Base-by-base conservation (phyloP, 2,888 invertebrate genomes). In the Dioctria rufipes region DNA sequence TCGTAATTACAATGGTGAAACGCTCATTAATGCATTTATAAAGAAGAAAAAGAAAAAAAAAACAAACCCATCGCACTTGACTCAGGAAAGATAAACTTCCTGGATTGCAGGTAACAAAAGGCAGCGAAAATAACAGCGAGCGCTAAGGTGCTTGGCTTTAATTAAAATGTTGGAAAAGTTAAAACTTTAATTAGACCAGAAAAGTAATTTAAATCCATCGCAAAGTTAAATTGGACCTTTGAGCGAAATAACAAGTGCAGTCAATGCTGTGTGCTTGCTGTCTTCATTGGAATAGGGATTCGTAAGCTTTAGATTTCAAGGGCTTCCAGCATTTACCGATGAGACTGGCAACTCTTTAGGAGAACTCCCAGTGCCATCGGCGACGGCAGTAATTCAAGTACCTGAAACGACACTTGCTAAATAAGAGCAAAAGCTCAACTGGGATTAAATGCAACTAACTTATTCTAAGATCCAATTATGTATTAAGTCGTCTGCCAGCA, bases 121-220 rank as follows among this genome's bases (percentile, higher is more conserved):
- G 67, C n/a, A 49, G 69, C 37, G 49, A 69, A 69, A 51, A 69
- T 51, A 67, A 67, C 67, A 46, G 69, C 49, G 5, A 39, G 51
- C 11, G 51, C 51, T 37, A 39, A 51, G 51, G 9, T 37, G 40
- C 54, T 49, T 54, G 37, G n/a, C 51, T 69, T 69, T 51, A 69
- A 69, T 69, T 69, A 69, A 69, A 69, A 69, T 51, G 51, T 51
- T 51, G 49, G 51, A 69, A 25, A 51, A 51, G 39, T 69, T 51
- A 51, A 69, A 25, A 51, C 37, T 51, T 69, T 69, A 69, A 69
- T 69, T 69, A 69, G 69, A 49, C 51, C 69, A 5, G 51, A 49
- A 37, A 69, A 69, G 69, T 69, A 69, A 69, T 69, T 69, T 69
- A 51, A 69, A 51, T 69, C 69, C 51, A 69, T 69, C 69, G 43